Percentiles rank a stretch among this genome's conserved stretches.
These are phyloP conservation scores for Cyprinodon variegatus DNA, from an alignment of 2,113 vertebrate species.

Conservation along the genomic window DNA sequence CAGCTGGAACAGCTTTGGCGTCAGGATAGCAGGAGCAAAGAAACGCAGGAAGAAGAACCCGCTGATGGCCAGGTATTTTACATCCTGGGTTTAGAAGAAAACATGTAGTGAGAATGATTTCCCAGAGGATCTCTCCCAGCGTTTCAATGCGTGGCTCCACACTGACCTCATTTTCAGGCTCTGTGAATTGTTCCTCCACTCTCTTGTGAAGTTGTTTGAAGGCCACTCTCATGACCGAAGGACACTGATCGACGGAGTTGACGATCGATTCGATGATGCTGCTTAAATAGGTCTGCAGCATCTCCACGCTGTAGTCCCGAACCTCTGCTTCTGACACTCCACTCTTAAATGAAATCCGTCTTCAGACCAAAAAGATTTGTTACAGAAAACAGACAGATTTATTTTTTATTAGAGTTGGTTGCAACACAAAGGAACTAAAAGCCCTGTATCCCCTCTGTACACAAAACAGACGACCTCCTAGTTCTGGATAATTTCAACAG, in stretches of 20 bases:
- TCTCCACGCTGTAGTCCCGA: conserved; percentile 87
- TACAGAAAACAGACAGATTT: background rate
- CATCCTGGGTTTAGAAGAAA: conserved; percentile 77
- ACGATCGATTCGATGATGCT: conserved; percentile 85
- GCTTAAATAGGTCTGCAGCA: conserved; percentile 86
- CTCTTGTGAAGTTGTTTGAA: conserved; percentile 87
- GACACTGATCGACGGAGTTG: conserved; percentile 85
- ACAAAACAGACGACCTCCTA: conserved; percentile 2
- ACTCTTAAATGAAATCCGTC: conserved; percentile 91
- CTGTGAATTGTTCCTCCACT: conserved; percentile 85
- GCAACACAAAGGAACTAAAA: background rate
- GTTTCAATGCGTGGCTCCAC: background rate
- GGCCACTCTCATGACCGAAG: conserved; percentile 83
- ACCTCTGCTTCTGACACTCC: conserved; percentile 82
- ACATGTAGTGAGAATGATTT: background rate
- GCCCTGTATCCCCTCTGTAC: background rate
- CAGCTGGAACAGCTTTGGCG: conserved; percentile 90
- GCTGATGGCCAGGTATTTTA: conserved; percentile 87
- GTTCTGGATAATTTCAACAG: conserved; percentile 9
- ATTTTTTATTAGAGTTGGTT: background rate
- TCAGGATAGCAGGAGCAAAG: conserved; percentile 89
- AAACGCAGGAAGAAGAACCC: conserved; percentile 92
- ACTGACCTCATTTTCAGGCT: conserved; percentile 82
- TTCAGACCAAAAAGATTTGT: conserved; percentile 49
- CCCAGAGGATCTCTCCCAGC: background rate